Evolutionary conservation across 2,888 invertebrate genomes (phyloP).

Genomic region (Clostera curtula): DNA sequence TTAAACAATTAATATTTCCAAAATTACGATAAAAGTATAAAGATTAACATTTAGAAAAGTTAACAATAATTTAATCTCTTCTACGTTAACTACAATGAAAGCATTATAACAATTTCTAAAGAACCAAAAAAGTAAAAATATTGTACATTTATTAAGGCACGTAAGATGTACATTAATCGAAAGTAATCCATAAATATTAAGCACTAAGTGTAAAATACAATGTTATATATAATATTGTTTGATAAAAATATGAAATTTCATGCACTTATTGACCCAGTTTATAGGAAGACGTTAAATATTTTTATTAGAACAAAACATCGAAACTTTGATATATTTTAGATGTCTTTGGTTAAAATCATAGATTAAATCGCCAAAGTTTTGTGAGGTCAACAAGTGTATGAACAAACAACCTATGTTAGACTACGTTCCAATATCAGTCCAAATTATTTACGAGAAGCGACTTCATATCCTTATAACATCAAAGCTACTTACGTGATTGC

Average conservation of each 20-base stretch:
- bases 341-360: conserved; percentile 65
- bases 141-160: conserved; percentile 72
- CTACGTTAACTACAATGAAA: conserved; percentile 61
- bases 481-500: conserved; percentile 44
- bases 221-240: conserved; percentile 47
- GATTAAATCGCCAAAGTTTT: conserved; percentile 45
- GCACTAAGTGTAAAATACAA: conserved; percentile 60
- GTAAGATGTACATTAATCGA: conserved; percentile 52
- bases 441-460: conserved; percentile 28
- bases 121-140: conserved; percentile 61
- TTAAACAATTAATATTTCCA: conserved; percentile 25
- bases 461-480: conserved; percentile 27
- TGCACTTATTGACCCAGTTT: conserved; percentile 49
- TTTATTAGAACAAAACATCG: conserved; percentile 34
- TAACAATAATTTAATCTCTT: conserved; percentile 75
- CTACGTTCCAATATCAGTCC: conserved; percentile 56
- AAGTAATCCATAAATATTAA: conserved; percentile 63
- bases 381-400: conserved; percentile 54
- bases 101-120: conserved; percentile 61
- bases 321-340: conserved; percentile 43
- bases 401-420: conserved; percentile 42
- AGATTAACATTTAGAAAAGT: conserved; percentile 69
- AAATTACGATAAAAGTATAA: conserved; percentile 41
- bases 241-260: conserved; percentile 34
- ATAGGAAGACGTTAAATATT: conserved; percentile 51